Evolutionary conservation across 2,888 invertebrate genomes (phyloP).

Genomic region (Drosophila niveifrons): DNA sequence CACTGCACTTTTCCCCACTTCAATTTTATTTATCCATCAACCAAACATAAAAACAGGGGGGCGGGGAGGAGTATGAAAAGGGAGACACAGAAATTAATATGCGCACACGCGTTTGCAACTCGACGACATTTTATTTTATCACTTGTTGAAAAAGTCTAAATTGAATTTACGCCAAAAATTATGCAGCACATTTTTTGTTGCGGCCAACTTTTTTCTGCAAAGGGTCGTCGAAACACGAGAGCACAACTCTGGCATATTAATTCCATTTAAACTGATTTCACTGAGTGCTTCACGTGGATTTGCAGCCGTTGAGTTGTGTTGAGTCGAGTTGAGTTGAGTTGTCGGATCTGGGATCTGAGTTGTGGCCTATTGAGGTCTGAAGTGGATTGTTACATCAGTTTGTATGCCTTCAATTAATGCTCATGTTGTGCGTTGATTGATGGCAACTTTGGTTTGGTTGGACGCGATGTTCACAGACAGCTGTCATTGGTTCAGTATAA

Average conservation of each 20-base stretch:
- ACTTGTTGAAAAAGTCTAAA: constrained; percentile 69
- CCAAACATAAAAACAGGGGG: neutral
- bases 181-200: constrained; percentile 49
- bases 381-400: constrained; percentile 12
- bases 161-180: constrained; percentile 74
- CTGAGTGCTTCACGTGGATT: constrained; percentile 28
- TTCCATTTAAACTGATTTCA: constrained; percentile 65
- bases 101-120: constrained; percentile 43
- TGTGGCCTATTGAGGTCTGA: neutral
- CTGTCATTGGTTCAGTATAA: neutral
- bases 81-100: constrained; percentile 49
- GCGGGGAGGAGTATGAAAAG: no score
- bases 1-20: constrained; percentile 55
- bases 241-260: constrained; percentile 65
- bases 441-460: neutral
- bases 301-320: neutral
- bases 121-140: constrained; percentile 28
- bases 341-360: neutral
- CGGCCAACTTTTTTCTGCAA: constrained; percentile 17
- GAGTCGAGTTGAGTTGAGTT: neutral
- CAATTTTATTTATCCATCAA: constrained; percentile 31
- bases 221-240: constrained; percentile 19
- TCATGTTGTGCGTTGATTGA: constrained; percentile 24
- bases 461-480: neutral
- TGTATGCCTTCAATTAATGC: constrained; percentile 39